Evolutionary conservation across 2,888 invertebrate genomes (phyloP).

Genomic region (Steinernema hermaphroditum): DNA sequence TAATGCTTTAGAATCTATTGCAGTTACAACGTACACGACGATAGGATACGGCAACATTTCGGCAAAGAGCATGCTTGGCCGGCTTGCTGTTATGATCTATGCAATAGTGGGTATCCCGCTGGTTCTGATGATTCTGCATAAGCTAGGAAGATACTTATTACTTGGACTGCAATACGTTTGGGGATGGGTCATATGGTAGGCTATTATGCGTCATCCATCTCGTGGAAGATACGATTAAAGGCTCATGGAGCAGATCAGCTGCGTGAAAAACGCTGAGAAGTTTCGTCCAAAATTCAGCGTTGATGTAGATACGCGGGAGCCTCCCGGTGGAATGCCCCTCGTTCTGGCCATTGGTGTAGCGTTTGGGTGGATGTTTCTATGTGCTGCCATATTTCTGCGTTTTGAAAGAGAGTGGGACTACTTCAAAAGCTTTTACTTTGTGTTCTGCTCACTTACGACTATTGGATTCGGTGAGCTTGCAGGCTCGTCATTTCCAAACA

Average conservation of each 20-base stretch:
- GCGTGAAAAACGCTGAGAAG: conserved; percentile 52
- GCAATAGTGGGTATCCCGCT: conserved; percentile 65
- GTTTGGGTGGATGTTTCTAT: conserved; percentile 65
- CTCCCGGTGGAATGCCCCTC: conserved; percentile 56
- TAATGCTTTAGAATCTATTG: no score
- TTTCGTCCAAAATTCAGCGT: conserved; percentile 40
- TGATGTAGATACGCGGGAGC: conserved; percentile 35
- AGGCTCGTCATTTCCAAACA: no score
- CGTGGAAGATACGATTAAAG: conserved; percentile 31
- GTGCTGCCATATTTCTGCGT: conserved; percentile 63
- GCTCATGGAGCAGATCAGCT: conserved; percentile 51
- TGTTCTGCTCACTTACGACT: conserved; percentile 65
- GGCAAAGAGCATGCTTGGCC: conserved; percentile 60
- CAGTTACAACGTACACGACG: conserved; percentile 63
- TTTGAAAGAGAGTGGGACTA: conserved; percentile 66
- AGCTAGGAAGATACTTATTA: conserved; percentile 61
- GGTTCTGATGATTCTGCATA: conserved; percentile 65
- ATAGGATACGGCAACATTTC: conserved; percentile 66
- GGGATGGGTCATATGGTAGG: conserved; percentile 44
- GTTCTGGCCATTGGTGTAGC: conserved; percentile 57
- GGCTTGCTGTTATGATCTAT: conserved; percentile 65
- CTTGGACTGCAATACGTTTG: conserved; percentile 59
- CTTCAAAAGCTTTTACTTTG: conserved; percentile 66
- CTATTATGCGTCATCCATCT: no score
- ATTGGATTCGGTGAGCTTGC: conserved; percentile 65